These are phyloP conservation scores for Hoplodrina blanda DNA, from an alignment of 2,888 invertebrate species.

Conservation along the genomic window DNA sequence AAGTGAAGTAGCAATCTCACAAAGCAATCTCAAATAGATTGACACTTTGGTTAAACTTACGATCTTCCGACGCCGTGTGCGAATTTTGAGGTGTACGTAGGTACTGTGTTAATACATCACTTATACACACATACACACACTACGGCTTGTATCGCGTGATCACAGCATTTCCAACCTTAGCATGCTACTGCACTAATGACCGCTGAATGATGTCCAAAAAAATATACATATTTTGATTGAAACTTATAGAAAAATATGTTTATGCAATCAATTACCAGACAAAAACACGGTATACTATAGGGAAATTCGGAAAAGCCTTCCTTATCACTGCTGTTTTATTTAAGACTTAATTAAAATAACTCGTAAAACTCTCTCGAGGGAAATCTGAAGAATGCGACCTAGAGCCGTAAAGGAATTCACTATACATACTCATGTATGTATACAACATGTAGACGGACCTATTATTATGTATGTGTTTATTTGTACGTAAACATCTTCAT, in stretches of 20 bases:
- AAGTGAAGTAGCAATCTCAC: too few relatives aligned
- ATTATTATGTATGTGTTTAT: background rate
- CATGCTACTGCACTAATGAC: too few relatives aligned
- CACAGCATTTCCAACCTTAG: too few relatives aligned
- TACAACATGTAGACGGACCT: background rate
- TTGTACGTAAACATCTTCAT: constrained; percentile 6
- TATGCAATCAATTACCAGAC: background rate
- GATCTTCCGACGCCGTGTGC: too few relatives aligned
- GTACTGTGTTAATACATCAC: too few relatives aligned
- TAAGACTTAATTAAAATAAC: constrained; percentile 45
- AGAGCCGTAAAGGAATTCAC: constrained; percentile 15
- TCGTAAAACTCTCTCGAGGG: constrained; percentile 44
- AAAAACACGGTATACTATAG: background rate
- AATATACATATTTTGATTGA: too few relatives aligned
- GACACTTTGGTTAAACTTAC: too few relatives aligned
- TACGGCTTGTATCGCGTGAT: too few relatives aligned
- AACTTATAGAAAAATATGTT: background rate
- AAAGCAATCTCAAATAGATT: too few relatives aligned
- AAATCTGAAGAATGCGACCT: constrained; percentile 34
- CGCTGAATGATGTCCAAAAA: too few relatives aligned
- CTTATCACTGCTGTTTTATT: constrained; percentile 20
- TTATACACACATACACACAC: too few relatives aligned
- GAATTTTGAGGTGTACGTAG: too few relatives aligned
- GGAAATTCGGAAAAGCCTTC: constrained; percentile 14
- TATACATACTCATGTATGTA: background rate